Percentiles rank a stretch among this genome's conserved stretches.
Conservation (phyloP, 2,888 invertebrate species). For the Seira musarum region DNA sequence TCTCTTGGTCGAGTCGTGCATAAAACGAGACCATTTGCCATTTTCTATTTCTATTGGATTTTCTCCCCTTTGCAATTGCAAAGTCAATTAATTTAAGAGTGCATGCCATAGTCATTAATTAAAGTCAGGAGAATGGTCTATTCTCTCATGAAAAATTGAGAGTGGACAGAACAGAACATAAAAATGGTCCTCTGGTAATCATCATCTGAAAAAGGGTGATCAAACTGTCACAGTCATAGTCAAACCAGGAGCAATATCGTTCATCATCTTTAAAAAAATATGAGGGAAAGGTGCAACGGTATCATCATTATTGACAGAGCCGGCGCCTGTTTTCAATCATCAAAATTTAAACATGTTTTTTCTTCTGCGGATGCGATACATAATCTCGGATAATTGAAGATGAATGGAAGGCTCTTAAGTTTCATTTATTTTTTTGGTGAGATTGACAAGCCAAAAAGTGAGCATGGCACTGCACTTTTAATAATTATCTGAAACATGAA, state of each 20-base stretch:
- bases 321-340: not conserved
- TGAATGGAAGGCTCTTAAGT: not conserved
- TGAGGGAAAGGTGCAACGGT: not conserved
- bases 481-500: not conserved
- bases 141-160: not conserved
- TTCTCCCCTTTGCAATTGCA: not conserved
- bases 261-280: not conserved
- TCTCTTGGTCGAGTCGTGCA: not conserved
- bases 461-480: not conserved
- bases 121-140: not conserved
- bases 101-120: not conserved
- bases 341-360: not conserved
- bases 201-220: not conserved
- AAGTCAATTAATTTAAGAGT: not conserved
- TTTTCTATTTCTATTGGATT: not conserved
- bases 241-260: not conserved
- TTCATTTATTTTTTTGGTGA: not conserved
- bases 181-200: not conserved
- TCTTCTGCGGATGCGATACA: not conserved
- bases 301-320: not conserved
- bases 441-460: too few species aligned
- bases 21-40: not conserved
- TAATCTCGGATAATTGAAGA: not conserved
- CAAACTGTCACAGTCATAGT: not conserved
- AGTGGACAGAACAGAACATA: not conserved